These are phyloP conservation scores for Andrena flavipes DNA, from an alignment of 2,888 invertebrate species.

Conservation along the genomic window DNA sequence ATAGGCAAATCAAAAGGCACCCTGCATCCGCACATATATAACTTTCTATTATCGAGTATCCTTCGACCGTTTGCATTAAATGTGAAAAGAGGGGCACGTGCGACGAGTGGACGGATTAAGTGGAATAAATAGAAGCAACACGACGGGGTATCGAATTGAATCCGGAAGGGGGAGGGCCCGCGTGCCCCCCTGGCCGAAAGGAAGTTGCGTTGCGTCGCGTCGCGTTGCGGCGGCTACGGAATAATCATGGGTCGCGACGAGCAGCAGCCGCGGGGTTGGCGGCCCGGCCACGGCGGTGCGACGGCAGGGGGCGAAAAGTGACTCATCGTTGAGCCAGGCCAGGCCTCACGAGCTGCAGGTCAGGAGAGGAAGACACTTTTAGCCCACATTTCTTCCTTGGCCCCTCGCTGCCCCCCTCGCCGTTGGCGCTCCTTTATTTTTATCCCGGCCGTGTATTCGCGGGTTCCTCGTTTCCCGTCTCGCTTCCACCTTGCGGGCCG, in stretches of 20 bases:
- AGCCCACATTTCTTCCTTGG: conserved; percentile 80
- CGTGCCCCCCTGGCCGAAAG: conserved; percentile 31
- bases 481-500: conserved; percentile 54
- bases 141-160: conserved; percentile 19
- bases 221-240: conserved; percentile 52
- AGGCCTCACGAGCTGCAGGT: conserved; percentile 80
- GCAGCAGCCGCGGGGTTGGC: conserved; percentile 62
- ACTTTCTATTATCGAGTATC: neutral
- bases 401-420: conserved; percentile 56
- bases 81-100: neutral
- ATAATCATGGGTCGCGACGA: conserved; percentile 67
- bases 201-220: conserved; percentile 44
- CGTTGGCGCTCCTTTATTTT: conserved; percentile 63
- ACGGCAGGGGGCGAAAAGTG: conserved; percentile 61
- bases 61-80: neutral
- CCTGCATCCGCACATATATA: too few relatives aligned
- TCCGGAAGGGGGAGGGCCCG: conserved; percentile 43
- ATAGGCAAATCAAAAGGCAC: too few relatives aligned
- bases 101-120: neutral
- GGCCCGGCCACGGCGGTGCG: conserved; percentile 51
- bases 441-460: conserved; percentile 68
- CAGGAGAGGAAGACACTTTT: conserved; percentile 82
- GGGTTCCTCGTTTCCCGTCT: conserved; percentile 55
- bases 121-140: neutral
- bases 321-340: conserved; percentile 80